Percentiles rank a stretch among this genome's conserved stretches.
phyloP scores from a whole-genome alignment of 1,140 invertebrate genomes.

The Nebria ingens region DNA sequence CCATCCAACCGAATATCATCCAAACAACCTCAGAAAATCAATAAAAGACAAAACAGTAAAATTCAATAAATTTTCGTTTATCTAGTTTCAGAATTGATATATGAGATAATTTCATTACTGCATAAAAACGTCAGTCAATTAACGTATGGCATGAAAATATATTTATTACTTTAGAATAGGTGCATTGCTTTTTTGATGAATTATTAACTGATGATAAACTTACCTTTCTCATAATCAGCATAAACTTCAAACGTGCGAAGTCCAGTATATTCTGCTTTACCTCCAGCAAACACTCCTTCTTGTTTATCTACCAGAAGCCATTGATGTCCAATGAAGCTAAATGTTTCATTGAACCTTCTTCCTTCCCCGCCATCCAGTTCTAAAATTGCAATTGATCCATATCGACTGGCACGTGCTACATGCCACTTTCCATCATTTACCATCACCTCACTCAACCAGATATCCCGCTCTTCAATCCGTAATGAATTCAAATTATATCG shows the following conservation, averaged over 20 bases:
- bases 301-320: constrained; percentile 88
- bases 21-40: constrained; percentile 56
- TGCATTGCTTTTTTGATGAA: too few relatives aligned
- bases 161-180: too few relatives aligned
- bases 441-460: constrained; percentile 79
- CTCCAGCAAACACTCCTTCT: constrained; percentile 88
- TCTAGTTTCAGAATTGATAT: too few relatives aligned
- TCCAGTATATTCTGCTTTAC: constrained; percentile 89
- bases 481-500: constrained; percentile 88
- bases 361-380: constrained; percentile 93
- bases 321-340: constrained; percentile 82
- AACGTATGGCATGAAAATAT: too few relatives aligned
- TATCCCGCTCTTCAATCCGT: constrained; percentile 76
- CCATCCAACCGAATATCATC: constrained; percentile 82
- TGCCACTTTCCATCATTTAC: constrained; percentile 98
- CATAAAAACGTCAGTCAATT: too few relatives aligned
- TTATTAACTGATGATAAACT: constrained; percentile 12
- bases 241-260: constrained; percentile 87
- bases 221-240: constrained; percentile 89
- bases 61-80: too few relatives aligned
- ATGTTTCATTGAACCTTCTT: constrained; percentile 86
- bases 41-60: too few relatives aligned
- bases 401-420: constrained; percentile 76
- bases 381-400: constrained; percentile 86
- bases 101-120: too few relatives aligned